A percentile compares a stretch with the other conserved stretches of the same genome.
Evolutionary conservation across 1,140 invertebrate genomes (phyloP).

Genomic region (Drosophila littoralis): DNA sequence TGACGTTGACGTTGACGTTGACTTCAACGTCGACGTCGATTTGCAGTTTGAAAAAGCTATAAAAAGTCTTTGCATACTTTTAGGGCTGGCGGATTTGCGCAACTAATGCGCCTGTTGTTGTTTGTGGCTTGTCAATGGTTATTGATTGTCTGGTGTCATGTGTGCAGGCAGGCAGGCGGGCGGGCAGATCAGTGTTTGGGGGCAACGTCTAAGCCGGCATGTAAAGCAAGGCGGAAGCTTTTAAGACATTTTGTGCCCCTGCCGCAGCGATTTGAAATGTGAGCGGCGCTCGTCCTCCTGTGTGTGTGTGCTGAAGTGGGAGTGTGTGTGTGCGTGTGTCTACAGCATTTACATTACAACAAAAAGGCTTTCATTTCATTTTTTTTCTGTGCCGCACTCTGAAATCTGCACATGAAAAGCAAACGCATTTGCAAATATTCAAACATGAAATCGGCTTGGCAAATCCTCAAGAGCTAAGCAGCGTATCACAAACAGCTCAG

Average conservation of each 20-base stretch:
- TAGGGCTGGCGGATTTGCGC: slow-evolving; percentile 56
- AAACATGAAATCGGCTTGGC: slow-evolving; percentile 73
- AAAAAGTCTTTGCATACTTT: slow-evolving; percentile 60
- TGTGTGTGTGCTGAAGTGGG: slow-evolving; percentile 6
- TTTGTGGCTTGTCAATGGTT: slow-evolving; percentile 77
- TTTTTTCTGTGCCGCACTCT: slow-evolving; percentile 22
- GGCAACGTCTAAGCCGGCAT: slow-evolving; percentile 35
- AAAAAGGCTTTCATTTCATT: slow-evolving; percentile 47
- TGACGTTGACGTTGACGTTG: slow-evolving; percentile 6
- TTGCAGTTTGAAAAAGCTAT: slow-evolving; percentile 60
- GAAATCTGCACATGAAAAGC: slow-evolving; percentile 54
- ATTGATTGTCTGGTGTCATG: slow-evolving; percentile 79
- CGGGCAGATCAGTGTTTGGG: background rate
- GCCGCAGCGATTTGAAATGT: slow-evolving; percentile 48
- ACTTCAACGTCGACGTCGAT: slow-evolving; percentile 43
- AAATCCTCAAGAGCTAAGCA: slow-evolving; percentile 75
- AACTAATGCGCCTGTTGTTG: slow-evolving; percentile 65
- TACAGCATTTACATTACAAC: slow-evolving; percentile 46
- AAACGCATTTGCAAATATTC: slow-evolving; percentile 73
- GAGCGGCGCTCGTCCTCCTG: slow-evolving; percentile 29
- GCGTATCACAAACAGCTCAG: slow-evolving; percentile 72
- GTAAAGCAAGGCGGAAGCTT: slow-evolving; percentile 66
- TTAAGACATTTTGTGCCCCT: slow-evolving; percentile 58
- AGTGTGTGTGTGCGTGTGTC: slow-evolving; percentile 10
- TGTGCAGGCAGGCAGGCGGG: slow-evolving; percentile 25